Evolutionary conservation across 2,113 vertebrate genomes (phyloP).

Genomic region (Gopherus flavomarginatus): DNA sequence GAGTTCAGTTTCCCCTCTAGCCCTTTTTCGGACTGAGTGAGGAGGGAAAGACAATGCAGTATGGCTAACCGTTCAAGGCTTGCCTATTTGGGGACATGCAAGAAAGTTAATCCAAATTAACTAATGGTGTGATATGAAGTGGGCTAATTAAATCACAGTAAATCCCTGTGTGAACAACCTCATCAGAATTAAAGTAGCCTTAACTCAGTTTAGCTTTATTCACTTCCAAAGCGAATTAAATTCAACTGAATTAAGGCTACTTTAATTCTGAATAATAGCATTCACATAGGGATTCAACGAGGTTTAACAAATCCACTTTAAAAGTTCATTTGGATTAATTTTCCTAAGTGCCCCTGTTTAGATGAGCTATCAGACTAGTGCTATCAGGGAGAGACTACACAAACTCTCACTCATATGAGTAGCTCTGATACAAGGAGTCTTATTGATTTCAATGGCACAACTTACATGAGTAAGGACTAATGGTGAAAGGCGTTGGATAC

Average conservation of each 20-base stretch:
- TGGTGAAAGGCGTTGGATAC: constrained; percentile 1
- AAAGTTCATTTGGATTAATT: background rate
- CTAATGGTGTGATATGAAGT: background rate
- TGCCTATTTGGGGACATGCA: background rate
- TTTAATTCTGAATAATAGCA: background rate
- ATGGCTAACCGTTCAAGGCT: background rate
- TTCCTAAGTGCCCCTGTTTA: background rate
- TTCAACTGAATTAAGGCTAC: background rate
- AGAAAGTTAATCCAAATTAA: background rate
- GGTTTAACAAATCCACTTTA: background rate
- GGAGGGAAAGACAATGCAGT: constrained; percentile 30
- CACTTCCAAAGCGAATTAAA: background rate
- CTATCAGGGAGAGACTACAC: background rate
- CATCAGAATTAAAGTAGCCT: background rate
- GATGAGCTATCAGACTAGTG: background rate
- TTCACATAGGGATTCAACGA: background rate
- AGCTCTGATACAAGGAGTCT: background rate
- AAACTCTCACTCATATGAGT: background rate
- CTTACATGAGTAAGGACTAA: background rate
- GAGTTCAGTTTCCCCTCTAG: background rate
- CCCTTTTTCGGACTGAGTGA: background rate
- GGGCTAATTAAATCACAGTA: background rate
- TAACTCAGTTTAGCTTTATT: background rate
- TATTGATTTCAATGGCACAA: background rate
- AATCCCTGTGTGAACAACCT: background rate